Evolutionary conservation across 2,113 vertebrate genomes (phyloP).

Genomic region (Trinectes maculatus): DNA sequence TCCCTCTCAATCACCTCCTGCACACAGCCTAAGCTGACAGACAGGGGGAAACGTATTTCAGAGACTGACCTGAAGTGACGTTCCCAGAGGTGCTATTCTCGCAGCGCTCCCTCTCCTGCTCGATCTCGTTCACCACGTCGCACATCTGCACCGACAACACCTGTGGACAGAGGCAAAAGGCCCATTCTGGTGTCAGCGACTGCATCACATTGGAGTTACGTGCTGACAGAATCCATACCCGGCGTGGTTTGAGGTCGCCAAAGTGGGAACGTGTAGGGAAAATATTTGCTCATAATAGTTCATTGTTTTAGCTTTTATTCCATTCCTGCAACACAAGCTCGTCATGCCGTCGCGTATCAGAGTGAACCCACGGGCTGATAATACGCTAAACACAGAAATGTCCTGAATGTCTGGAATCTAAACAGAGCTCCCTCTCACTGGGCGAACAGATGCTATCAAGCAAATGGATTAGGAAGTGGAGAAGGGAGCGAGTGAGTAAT

Average conservation of each 20-base stretch:
- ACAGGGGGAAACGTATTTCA: constrained; percentile 29
- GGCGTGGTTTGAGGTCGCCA: not conserved
- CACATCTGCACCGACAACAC: constrained; percentile 77
- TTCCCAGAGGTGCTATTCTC: constrained; percentile 75
- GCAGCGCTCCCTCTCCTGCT: constrained; percentile 76
- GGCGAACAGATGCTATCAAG: constrained; percentile 61
- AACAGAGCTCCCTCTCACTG: constrained; percentile 33
- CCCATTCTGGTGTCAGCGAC: constrained; percentile 4
- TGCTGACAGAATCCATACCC: not conserved
- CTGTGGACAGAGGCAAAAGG: constrained; percentile 59
- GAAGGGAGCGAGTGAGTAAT: constrained; percentile 62
- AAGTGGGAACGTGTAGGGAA: not conserved
- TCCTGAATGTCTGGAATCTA: constrained; percentile 38
- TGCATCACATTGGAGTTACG: not conserved
- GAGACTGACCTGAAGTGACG: constrained; percentile 76
- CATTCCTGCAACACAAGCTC: not conserved
- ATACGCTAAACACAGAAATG: constrained; percentile 41
- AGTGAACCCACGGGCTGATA: constrained; percentile 11
- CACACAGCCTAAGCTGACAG: constrained; percentile 22
- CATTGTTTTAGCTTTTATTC: constrained; percentile 1
- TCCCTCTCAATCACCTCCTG: constrained; percentile 40
- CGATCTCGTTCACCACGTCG: constrained; percentile 79
- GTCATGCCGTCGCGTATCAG: not conserved
- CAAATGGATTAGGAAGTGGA: constrained; percentile 63
- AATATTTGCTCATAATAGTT: constrained; percentile 12